A percentile compares a stretch with the other conserved stretches of the same genome.
These are phyloP conservation scores for Drosophila neotestacea DNA, from an alignment of 2,888 invertebrate genomes.

Conservation along the genomic window DNA sequence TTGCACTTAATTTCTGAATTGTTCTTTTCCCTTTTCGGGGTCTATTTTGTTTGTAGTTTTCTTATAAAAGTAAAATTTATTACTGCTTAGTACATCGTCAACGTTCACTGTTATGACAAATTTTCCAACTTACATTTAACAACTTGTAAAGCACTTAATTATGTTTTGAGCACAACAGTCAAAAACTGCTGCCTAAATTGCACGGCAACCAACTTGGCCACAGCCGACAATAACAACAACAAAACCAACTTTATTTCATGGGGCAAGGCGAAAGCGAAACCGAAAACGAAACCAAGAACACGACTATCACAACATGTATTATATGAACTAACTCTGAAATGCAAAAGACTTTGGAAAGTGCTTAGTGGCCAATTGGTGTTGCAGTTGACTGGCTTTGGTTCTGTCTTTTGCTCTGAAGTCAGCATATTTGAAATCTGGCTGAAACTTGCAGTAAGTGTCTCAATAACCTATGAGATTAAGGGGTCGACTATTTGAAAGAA, in stretches of 20 bases:
- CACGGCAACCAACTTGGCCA: constrained; percentile 28
- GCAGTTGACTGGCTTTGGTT: constrained; percentile 31
- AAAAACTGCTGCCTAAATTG: constrained; percentile 57
- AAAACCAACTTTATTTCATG: constrained; percentile 20
- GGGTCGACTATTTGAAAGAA: too few species aligned
- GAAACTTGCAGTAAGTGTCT: constrained; percentile 1
- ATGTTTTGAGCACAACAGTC: constrained; percentile 69
- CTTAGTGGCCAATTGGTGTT: constrained; percentile 78
- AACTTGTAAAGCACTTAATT: constrained; percentile 80
- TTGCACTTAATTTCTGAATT: constrained; percentile 62
- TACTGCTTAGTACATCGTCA: constrained; percentile 69
- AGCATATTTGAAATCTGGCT: constrained; percentile 24
- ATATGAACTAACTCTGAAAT: constrained; percentile 62
- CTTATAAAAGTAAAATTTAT: constrained; percentile 78
- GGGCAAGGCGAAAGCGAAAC: constrained; percentile 42
- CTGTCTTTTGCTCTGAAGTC: constrained; percentile 31
- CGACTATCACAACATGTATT: constrained; percentile 73
- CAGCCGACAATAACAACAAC: constrained; percentile 29
- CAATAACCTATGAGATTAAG: neutral
- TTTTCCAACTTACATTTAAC: constrained; percentile 61
- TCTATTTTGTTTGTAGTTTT: constrained; percentile 52
- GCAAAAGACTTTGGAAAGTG: constrained; percentile 80
- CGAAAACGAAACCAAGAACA: constrained; percentile 27
- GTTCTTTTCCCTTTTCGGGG: constrained; percentile 49
- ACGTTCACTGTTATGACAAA: constrained; percentile 71